Conservation (phyloP, 2,888 invertebrate genomes). For the Tenthredo livida region DNA sequence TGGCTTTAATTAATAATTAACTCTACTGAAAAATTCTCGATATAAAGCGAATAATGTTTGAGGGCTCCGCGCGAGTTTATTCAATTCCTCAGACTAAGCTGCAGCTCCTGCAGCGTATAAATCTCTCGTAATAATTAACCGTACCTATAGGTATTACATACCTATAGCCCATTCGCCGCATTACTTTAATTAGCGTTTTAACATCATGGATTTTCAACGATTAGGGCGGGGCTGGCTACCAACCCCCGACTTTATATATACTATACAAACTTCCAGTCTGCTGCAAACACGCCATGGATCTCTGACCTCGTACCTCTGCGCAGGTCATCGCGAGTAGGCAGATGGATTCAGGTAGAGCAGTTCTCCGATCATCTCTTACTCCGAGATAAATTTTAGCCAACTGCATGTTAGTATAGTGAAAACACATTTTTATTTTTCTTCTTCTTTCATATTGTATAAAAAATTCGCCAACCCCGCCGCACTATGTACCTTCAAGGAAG, state of each 20-base stretch:
- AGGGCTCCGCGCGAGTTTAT: neutral
- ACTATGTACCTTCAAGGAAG: too few relatives aligned
- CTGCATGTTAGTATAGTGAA: neutral
- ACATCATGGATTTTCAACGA: constrained; percentile 39
- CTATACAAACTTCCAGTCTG: neutral
- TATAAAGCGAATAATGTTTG: neutral
- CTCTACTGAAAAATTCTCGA: too few relatives aligned
- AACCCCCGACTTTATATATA: constrained; percentile 15
- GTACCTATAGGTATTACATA: too few relatives aligned
- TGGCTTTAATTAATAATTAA: neutral
- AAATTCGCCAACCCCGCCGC: too few relatives aligned
- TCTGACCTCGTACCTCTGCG: constrained; percentile 25
- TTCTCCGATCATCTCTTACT: neutral
- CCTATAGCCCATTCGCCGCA: neutral
- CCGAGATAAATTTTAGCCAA: neutral
- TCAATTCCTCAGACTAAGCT: neutral
- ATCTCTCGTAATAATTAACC: neutral
- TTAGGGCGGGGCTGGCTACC: constrained; percentile 16
- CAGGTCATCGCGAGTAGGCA: constrained; percentile 6
- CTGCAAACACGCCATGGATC: constrained; percentile 7
- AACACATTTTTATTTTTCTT: too few relatives aligned
- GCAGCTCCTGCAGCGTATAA: neutral
- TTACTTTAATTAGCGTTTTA: constrained; percentile 44
- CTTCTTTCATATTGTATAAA: too few relatives aligned
- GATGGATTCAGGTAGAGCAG: neutral